Base-by-base conservation (phyloP, 1,140 invertebrate genomes). In the Saxidomus purpurata region DNA sequence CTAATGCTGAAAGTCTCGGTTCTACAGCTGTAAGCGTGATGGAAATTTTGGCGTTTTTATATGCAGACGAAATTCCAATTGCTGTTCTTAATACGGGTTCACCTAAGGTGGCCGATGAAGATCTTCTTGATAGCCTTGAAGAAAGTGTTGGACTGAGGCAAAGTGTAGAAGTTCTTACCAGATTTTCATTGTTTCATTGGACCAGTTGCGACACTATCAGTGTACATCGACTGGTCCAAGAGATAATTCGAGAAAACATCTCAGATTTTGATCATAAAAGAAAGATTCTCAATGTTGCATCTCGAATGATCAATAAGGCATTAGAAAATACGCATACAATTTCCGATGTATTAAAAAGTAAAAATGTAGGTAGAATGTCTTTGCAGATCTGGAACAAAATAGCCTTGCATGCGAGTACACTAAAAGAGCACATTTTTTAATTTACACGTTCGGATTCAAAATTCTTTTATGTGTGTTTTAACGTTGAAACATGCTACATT, bases 241-340 rank as follows among this genome's bases (percentile, higher is more conserved):
- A 86, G 34, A 59, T 87, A 34, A 80, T 87, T 9, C 59, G 85
- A 74, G 43, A 81, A 17, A 63, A 59, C 25, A 38, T 88, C 0
- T 25, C 3, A 19, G 43, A 87, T 47, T 25, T 38, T n/a, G 40
- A 43, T 6, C 36, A 67, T 22, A 19, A n/a, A 15, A n/a, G 22
- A 31, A 15, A 0, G 19, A 55, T 74, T 38, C 19, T 88, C 13
- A 13, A 59, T 8, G 52, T 19, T 71, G 63, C 86, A 17, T 31
- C n/a, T 28, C 28, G 77, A 69, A 88, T 88, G 86, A 71, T 81
- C 1, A 67, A 88, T 55, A 71, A 69, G 28, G n/a, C n/a, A n/a
- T n/a, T n/a, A n/a, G n/a, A n/a, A n/a, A n/a, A n/a, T n/a, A n/a
- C n/a, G n/a, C n/a, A 6, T 1, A 71, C 76, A 0, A 76, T 77